Base-by-base conservation (phyloP, 2,888 invertebrate genomes). In the Sinohyriopsis cumingii region DNA sequence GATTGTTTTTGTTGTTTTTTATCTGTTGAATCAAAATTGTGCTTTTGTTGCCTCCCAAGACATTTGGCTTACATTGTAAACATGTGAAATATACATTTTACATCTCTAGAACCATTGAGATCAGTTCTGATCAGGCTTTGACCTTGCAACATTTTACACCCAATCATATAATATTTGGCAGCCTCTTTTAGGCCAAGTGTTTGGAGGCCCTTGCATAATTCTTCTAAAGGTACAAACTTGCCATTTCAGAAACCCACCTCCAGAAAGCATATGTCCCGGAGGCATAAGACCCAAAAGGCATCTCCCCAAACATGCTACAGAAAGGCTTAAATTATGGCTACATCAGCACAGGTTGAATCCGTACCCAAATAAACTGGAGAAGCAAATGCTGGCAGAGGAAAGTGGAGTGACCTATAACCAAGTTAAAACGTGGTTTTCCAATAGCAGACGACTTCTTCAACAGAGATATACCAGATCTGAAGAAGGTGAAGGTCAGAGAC, bases 341-440 rank as follows among this genome's bases (percentile, higher is more conserved):
- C 54, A 55, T 7, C 56, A 68, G 5, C 77, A 82, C 64, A 55
- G n/a, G 1, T n/a, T 53, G 20, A 15, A 72, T 22, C 81, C 81
- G 3, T 82, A 82, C 68, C 82, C 82, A 4, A 67, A 67, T 12
- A 63, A 63, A 24, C 20, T 28, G 5, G 73, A 75, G 28, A 82
- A 80, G 55, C 65, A 62, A 24, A 54, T 63, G 45, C 71, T 83
- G 53, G 69, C 77, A 19, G 59, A 65, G 25, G 55, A 63, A 33
- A 72, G 79, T 18, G 79, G 82, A 12, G 60, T 82, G 28, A 68
- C 79, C 0, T 45, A 76, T 18, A 67, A 62, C 20, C 80, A 82
- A 72, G 77, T 82, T 25, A 73, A 72, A 63, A 78, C 75, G 20
- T 78, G 78, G 78, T 76, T 78, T 65, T 69, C 78, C 25, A 78